phyloP scores from a whole-genome alignment of 2,888 invertebrate species.

The Esperia sulphurella region DNA sequence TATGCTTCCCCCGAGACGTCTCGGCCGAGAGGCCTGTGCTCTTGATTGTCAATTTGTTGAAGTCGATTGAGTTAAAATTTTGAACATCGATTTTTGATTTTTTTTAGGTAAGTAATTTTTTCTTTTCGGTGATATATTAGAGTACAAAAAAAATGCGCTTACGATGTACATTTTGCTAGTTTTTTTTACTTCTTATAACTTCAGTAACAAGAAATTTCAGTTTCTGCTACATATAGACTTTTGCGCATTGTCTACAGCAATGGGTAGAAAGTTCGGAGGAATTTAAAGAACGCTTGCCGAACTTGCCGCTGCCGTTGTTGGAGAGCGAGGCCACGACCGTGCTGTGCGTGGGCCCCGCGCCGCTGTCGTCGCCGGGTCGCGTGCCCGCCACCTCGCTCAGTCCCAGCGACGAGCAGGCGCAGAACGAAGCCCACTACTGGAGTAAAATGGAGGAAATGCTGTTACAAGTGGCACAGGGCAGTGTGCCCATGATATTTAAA shows the following conservation, averaged over 20 bases:
- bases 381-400: constrained; percentile 73
- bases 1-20: too few relatives aligned
- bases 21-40: too few relatives aligned
- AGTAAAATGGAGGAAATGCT: constrained; percentile 88
- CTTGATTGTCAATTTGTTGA: too few relatives aligned
- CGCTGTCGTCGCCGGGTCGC: constrained; percentile 77
- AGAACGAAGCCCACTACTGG: constrained; percentile 77
- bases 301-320: constrained; percentile 87
- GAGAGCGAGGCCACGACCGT: constrained; percentile 84
- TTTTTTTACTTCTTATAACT: too few relatives aligned
- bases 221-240: neutral
- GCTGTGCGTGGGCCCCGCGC: constrained; percentile 81
- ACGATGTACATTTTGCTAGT: too few relatives aligned
- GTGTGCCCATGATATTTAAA: constrained; percentile 86
- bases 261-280: constrained; percentile 65
- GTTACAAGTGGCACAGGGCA: constrained; percentile 83
- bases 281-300: constrained; percentile 65
- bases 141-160: too few relatives aligned
- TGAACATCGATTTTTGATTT: too few relatives aligned
- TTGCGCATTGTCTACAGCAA: constrained; percentile 46
- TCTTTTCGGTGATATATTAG: too few relatives aligned
- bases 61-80: too few relatives aligned
- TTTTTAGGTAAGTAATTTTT: too few relatives aligned
- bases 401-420: constrained; percentile 45
- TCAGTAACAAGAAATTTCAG: too few relatives aligned